Base-by-base conservation (phyloP, 2,888 invertebrate species). In the Cheilosia pagana region DNA sequence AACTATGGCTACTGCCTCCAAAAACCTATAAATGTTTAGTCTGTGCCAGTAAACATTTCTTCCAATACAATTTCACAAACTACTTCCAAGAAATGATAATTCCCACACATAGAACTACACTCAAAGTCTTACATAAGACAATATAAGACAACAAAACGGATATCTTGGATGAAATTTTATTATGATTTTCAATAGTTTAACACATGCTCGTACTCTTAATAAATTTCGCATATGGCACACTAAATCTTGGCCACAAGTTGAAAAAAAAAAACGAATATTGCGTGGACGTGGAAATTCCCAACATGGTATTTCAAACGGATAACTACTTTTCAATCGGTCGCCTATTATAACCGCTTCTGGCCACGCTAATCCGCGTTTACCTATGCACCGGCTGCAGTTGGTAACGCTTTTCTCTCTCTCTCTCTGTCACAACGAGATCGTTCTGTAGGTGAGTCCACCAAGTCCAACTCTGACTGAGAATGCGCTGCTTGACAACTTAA, bases 401-500 rank as follows among this genome's bases (percentile, higher is more conserved):
- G n/a, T 3, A 31, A 31, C 55, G 35, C 53, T 52, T 53, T 53
- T 43, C 72, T 43, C 41, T 65, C 28, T 52, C 10, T 23, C 23
- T 52, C 65, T 5, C 28, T 45, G 19, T 28, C 39, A 50, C 39
- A 35, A 39, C 39, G 10, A 53, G 19, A 55, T 43, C 35, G 75
- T 75, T 75, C 65, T 75, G 59, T 25, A 28, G 35, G 25, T 16
- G 7, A 48, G 35, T 21, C 55, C 8, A 35, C 63, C 21, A 8
- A 21, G n/a, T 35, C 35, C 35, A 35, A 25, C 53, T 60, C 43
- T 23, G 45, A 10, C 35, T 52, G 59, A 76, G 76, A 60, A 76
- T 68, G 60, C 43, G 57, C 59, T 23, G 6, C 43, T 41, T 55
- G 77, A 53, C 77, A 71, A 50, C 63, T 55, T 78, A 70, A 77